Conservation (phyloP, 2,888 invertebrate species). For the Leptothorax acervorum region DNA sequence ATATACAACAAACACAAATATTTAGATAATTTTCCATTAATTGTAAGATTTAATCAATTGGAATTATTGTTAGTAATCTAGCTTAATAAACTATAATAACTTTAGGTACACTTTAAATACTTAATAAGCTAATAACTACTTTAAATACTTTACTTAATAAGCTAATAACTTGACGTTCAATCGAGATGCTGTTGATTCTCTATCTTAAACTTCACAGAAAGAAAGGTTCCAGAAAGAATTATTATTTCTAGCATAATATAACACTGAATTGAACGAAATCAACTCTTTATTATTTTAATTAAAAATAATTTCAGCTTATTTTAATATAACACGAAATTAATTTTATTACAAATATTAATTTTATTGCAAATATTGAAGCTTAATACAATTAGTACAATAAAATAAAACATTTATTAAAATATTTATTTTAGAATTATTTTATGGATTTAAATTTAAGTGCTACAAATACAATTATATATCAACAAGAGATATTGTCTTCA, state of each 20-base stretch:
- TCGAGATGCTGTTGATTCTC: not conserved
- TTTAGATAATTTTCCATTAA: not conserved
- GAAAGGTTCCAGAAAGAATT: not conserved
- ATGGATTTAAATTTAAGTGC: not conserved
- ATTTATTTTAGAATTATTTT: constrained; percentile 13
- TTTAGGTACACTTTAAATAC: not conserved
- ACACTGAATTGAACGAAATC: not conserved
- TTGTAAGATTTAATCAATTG: not conserved
- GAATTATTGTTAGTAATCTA: not conserved
- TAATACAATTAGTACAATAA: not conserved
- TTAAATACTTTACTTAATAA: not conserved
- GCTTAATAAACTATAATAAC: not conserved
- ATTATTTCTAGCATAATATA: not conserved
- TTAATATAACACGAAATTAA: not conserved
- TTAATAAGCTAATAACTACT: not conserved
- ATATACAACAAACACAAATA: not conserved
- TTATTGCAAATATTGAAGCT: not conserved
- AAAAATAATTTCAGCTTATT: not conserved
- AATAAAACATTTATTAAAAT: not conserved
- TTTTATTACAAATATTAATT: not conserved
- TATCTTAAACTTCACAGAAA: not conserved
- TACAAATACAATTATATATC: not conserved
- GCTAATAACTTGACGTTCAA: not conserved
- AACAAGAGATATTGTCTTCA: not conserved
- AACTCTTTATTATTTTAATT: not conserved